phyloP scores from a whole-genome alignment of 2,888 invertebrate genomes.

The Charanyca ferruginea region DNA sequence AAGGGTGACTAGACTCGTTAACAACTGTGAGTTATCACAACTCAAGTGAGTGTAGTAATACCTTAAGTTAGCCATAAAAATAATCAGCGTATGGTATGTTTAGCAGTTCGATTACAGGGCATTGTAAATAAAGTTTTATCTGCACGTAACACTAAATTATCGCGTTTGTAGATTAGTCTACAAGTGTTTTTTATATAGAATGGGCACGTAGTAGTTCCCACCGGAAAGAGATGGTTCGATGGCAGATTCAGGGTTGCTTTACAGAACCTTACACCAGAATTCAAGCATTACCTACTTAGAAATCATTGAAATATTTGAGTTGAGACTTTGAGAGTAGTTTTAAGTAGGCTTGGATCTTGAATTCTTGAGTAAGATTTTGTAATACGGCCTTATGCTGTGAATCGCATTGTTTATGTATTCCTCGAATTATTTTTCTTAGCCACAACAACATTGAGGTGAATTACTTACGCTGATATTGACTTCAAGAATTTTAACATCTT shows the following conservation, averaged over 20 bases:
- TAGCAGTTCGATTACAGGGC: constrained; percentile 6
- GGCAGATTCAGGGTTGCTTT: too few species aligned
- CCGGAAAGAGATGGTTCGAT: neutral
- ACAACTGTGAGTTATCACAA: constrained; percentile 2
- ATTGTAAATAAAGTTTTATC: constrained; percentile 42
- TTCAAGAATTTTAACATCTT: too few species aligned
- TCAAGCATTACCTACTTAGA: too few species aligned
- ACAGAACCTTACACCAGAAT: too few species aligned
- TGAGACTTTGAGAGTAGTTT: too few species aligned
- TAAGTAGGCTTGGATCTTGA: too few species aligned
- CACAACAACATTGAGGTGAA: too few species aligned
- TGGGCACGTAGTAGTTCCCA: constrained; percentile 7
- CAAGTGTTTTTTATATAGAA: neutral
- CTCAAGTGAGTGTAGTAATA: constrained; percentile 1
- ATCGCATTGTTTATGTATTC: too few species aligned
- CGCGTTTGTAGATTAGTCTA: constrained; percentile 17
- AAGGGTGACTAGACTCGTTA: constrained; percentile 1
- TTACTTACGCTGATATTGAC: neutral
- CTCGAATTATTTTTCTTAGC: too few species aligned
- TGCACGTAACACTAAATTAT: constrained; percentile 6
- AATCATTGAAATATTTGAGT: too few species aligned
- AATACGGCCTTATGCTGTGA: too few species aligned
- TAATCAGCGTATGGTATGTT: constrained; percentile 27
- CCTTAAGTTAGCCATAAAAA: constrained; percentile 14
- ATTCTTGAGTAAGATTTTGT: too few species aligned